Conservation (phyloP, 2,888 invertebrate species). For the Cantharis rustica region DNA sequence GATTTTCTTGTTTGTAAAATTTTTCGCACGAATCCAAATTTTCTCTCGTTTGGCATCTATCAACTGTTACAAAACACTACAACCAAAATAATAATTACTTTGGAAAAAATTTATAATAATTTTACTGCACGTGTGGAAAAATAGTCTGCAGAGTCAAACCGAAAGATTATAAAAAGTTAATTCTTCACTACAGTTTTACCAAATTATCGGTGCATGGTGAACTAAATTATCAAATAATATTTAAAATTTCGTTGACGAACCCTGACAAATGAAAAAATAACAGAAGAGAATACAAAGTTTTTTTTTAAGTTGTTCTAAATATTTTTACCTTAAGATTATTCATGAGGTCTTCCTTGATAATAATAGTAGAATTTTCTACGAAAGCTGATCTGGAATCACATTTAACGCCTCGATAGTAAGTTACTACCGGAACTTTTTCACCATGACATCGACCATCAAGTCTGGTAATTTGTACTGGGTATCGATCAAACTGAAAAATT, state of each 20-base stretch:
- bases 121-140: too few relatives aligned
- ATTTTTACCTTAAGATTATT: neutral
- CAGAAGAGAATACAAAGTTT: too few relatives aligned
- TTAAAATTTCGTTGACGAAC: too few relatives aligned
- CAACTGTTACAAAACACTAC: neutral
- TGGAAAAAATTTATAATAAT: too few relatives aligned
- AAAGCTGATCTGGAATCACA: neutral
- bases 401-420: neutral
- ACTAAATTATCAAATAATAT: too few relatives aligned
- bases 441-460: neutral
- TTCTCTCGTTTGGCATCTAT: neutral
- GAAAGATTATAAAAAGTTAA: too few relatives aligned
- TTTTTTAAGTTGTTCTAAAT: too few relatives aligned
- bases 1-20: neutral
- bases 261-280: too few relatives aligned
- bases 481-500: neutral
- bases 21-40: neutral
- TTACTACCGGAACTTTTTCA: neutral
- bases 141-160: too few relatives aligned
- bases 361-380: neutral
- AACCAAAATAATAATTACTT: too few relatives aligned
- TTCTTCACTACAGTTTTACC: too few relatives aligned
- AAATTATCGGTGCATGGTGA: too few relatives aligned
- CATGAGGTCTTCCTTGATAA: neutral
- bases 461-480: neutral